Conservation (phyloP, 2,113 vertebrate species). For the Cichladusa arquata region DNA sequence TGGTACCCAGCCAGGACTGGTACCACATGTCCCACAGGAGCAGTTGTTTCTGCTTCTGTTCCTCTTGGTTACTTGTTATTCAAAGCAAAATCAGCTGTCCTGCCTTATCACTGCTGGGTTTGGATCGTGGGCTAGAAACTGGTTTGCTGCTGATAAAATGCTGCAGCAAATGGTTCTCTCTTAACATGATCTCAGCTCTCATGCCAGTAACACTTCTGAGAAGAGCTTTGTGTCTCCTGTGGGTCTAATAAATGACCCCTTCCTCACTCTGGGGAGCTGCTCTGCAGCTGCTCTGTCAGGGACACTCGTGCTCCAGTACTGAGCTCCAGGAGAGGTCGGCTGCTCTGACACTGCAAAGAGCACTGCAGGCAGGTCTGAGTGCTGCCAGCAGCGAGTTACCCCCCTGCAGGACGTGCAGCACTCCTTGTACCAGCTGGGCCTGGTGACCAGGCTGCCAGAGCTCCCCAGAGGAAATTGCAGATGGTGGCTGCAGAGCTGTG, state of each 20-base stretch:
- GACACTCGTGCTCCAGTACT: neutral
- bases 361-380: neutral
- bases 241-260: neutral
- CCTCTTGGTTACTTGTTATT: neutral
- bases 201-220: neutral
- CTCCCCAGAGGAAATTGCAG: neutral
- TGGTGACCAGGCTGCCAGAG: neutral
- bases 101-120: neutral
- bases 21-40: neutral
- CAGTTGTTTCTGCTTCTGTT: neutral
- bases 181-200: neutral
- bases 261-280: neutral
- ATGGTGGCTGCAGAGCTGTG: fast-evolving
- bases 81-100: neutral
- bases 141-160: neutral
- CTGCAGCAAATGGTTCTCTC: neutral
- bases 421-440: neutral
- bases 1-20: neutral
- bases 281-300: neutral
- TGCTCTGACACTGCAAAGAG: neutral
- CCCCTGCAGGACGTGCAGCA: neutral
- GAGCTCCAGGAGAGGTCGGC: neutral
- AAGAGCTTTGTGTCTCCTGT: neutral
- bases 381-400: neutral
- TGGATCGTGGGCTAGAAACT: neutral